These are phyloP conservation scores for Delphinus delphis DNA, from an alignment of 2,113 vertebrate species.

Conservation along the genomic window DNA sequence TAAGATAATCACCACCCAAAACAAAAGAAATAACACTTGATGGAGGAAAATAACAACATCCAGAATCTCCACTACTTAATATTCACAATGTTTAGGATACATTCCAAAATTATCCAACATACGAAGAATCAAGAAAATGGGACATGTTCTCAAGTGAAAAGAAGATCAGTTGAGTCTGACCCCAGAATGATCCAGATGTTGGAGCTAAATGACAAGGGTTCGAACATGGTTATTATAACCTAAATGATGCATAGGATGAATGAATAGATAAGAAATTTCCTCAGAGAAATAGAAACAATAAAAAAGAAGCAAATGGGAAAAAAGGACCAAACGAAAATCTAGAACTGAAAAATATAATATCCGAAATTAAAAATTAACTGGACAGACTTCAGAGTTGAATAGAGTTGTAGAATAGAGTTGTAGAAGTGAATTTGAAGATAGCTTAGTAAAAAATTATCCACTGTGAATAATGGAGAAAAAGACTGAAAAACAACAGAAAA, in stretches of 20 bases:
- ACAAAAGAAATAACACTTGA: background rate
- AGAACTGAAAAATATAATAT: background rate
- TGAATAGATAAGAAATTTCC: background rate
- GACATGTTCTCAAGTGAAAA: constrained; percentile 26
- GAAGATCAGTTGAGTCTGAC: background rate
- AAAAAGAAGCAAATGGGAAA: background rate
- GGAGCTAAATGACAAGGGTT: background rate
- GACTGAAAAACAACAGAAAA: background rate
- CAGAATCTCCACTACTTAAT: background rate
- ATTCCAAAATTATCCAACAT: constrained; percentile 5
- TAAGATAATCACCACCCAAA: background rate
- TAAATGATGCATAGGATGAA: background rate
- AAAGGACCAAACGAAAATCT: background rate
- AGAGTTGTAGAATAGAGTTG: background rate
- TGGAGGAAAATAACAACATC: background rate
- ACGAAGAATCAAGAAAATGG: background rate
- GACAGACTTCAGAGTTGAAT: background rate
- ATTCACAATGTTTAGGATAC: background rate
- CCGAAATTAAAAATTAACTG: background rate
- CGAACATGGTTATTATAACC: background rate
- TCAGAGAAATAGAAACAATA: background rate
- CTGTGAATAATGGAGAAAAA: background rate
- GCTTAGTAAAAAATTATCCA: background rate
- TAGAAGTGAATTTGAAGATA: background rate
- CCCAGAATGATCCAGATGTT: background rate